Conservation (phyloP, 1,140 invertebrate genomes). For the Reticulitermes speratus region DNA sequence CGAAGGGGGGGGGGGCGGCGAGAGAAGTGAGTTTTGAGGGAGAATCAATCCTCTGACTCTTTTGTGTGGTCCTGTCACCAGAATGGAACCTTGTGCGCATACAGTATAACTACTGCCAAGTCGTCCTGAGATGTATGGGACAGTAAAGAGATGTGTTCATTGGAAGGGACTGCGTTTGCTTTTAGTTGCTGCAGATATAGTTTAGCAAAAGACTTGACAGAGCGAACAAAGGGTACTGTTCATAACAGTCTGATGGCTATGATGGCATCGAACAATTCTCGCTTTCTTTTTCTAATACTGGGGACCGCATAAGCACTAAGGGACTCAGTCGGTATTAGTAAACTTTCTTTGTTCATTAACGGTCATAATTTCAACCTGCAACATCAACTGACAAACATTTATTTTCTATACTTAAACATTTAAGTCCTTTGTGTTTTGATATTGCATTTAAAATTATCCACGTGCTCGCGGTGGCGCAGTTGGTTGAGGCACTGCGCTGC, state of each 20-base stretch:
- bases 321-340: no score
- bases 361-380: no score
- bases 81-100: slow-evolving; percentile 14
- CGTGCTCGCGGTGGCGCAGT: no score
- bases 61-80: slow-evolving; percentile 17
- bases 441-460: no score
- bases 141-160: slow-evolving; percentile 1
- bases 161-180: slow-evolving; percentile 1
- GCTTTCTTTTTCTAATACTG: neutral
- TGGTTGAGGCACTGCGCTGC: no score
- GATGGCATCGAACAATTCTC: neutral
- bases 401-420: no score
- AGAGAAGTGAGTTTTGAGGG: neutral
- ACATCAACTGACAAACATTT: no score
- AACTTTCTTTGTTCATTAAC: no score
- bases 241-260: neutral
- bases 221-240: neutral
- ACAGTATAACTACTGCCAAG: neutral
- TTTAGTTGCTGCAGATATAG: neutral
- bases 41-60: slow-evolving; percentile 1
- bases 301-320: no score
- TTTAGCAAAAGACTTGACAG: neutral
- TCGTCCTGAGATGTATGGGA: neutral
- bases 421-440: no score
- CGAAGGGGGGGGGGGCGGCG: neutral